A percentile compares a stretch with the other conserved stretches of the same genome.
These are phyloP conservation scores for Chondrosia reniformis DNA, from an alignment of 37 sponge, comb jelly and placozoan species.

Conservation along the genomic window DNA sequence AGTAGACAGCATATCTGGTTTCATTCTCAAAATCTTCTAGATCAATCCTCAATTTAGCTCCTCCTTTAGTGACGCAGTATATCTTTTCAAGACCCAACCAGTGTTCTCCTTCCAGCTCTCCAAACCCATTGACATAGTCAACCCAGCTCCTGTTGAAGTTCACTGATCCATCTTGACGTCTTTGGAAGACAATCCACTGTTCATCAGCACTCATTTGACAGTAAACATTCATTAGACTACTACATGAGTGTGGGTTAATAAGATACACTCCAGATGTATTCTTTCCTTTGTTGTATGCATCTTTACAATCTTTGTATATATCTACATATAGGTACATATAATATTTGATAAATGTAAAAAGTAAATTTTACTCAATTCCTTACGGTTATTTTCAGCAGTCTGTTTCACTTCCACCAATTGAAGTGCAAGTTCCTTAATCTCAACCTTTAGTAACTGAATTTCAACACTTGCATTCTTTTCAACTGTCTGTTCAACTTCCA, in stretches of 20 bases:
- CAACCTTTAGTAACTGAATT: too few relatives aligned
- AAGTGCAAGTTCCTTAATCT: too few relatives aligned
- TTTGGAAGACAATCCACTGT: slow-evolving; percentile 27
- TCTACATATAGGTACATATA: too few relatives aligned
- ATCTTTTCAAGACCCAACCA: slow-evolving; percentile 29
- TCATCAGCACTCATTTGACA: slow-evolving; percentile 7
- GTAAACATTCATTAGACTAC: not conserved
- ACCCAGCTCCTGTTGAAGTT: slow-evolving; percentile 25
- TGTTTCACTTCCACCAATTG: too few relatives aligned
- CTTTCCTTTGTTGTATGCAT: not conserved
- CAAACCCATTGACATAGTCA: slow-evolving; percentile 33
- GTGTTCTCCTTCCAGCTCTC: slow-evolving; percentile 22
- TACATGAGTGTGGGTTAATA: slow-evolving; percentile 2
- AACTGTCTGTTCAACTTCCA: too few relatives aligned
- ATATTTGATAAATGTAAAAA: too few relatives aligned
- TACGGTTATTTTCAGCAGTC: too few relatives aligned
- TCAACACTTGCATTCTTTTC: too few relatives aligned
- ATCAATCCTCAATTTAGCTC: slow-evolving; percentile 5
- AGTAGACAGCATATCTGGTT: slow-evolving; percentile 18
- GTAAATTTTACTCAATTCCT: too few relatives aligned
- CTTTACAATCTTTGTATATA: slow-evolving; percentile 8
- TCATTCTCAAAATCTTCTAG: not conserved
- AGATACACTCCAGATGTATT: slow-evolving; percentile 8
- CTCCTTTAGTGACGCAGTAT: slow-evolving; percentile 1
- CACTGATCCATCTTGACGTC: slow-evolving; percentile 34